phyloP scores from a whole-genome alignment of 2,113 vertebrate genomes.

The Sisor rabdophorus region DNA sequence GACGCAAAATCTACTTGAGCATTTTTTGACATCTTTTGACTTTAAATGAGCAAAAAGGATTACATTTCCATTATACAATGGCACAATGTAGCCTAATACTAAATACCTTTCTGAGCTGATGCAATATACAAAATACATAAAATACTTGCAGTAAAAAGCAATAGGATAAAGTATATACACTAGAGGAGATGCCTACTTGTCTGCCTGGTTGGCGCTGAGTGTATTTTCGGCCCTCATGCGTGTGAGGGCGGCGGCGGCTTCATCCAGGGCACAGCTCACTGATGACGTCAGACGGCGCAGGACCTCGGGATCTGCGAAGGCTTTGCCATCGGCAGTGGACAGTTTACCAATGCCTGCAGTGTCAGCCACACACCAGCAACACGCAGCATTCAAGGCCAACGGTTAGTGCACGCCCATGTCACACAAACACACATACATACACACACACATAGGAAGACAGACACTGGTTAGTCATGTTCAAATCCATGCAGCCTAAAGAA shows the following conservation, averaged over 20 bases:
- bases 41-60: neutral
- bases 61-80: neutral
- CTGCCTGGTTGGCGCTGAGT: conserved; percentile 90
- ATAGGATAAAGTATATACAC: neutral
- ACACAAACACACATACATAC: conserved; percentile 39
- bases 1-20: no score
- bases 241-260: conserved; percentile 94
- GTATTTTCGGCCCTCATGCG: conserved; percentile 98
- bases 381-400: conserved; percentile 65
- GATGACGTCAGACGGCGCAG: conserved; percentile 95
- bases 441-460: conserved; percentile 21
- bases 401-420: conserved; percentile 53
- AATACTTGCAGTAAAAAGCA: neutral
- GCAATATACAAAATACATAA: neutral
- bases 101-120: neutral
- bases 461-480: conserved; percentile 14
- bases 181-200: conserved; percentile 86
- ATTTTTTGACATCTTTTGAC: neutral
- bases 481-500: conserved; percentile 20
- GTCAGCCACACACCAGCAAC: conserved; percentile 62
- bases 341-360: conserved; percentile 97
- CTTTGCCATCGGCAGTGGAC: conserved; percentile 99
- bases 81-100: neutral
- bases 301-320: conserved; percentile 99
- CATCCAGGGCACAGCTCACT: conserved; percentile 96